These are phyloP conservation scores for Lamprologus lemairii DNA, from an alignment of 2,113 vertebrate species.

Conservation along the genomic window DNA sequence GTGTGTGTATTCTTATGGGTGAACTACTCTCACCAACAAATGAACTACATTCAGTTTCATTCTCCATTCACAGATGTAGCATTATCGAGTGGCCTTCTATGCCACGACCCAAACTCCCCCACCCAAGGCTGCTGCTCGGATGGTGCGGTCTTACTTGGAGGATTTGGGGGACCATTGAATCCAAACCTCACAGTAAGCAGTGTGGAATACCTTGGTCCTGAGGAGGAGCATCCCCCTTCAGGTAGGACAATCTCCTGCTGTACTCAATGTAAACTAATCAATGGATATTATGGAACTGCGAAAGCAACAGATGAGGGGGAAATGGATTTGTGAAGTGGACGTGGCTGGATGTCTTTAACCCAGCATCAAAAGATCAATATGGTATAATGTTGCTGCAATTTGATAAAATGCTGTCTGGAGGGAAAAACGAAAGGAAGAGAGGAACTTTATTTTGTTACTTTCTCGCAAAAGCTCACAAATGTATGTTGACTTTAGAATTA, in stretches of 20 bases:
- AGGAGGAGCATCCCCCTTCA: slow-evolving; percentile 58
- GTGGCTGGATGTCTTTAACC: neutral
- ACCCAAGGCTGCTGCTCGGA: slow-evolving; percentile 70
- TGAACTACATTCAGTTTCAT: neutral
- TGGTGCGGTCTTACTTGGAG: slow-evolving; percentile 57
- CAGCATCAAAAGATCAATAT: neutral
- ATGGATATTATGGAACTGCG: neutral
- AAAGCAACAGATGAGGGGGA: neutral
- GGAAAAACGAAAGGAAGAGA: rapidly evolving
- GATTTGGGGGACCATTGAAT: slow-evolving; percentile 60
- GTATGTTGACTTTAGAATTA: neutral
- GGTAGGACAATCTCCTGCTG: slow-evolving; percentile 24
- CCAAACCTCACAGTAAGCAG: slow-evolving; percentile 70
- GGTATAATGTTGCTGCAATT: neutral
- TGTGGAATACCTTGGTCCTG: slow-evolving; percentile 73
- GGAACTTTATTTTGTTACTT: neutral
- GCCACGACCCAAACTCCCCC: slow-evolving; percentile 58
- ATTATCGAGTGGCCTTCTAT: slow-evolving; percentile 68
- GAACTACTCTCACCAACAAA: neutral
- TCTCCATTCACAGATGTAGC: slow-evolving; percentile 66
- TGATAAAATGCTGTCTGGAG: neutral
- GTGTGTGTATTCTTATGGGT: neutral
- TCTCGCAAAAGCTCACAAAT: neutral
- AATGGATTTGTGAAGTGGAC: neutral
- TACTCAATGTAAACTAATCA: neutral